These are phyloP conservation scores for Setipinna tenuifilis DNA, from an alignment of 2,797 vertebrate species.

Conservation along the genomic window DNA sequence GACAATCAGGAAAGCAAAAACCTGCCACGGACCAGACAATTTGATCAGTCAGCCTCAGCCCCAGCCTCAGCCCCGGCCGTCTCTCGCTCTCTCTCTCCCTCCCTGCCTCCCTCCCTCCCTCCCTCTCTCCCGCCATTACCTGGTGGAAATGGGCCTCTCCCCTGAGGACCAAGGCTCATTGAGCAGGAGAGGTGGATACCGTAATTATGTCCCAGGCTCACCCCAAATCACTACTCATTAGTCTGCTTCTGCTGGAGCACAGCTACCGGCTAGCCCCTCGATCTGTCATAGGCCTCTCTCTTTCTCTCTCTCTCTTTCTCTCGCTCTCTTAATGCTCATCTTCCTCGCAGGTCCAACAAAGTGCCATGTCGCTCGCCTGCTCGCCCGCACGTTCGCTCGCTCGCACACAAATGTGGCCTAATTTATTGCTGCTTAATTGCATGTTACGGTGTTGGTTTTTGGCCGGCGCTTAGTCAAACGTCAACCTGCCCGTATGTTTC, in stretches of 20 bases:
- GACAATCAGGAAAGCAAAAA: constrained; percentile 71
- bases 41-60: constrained; percentile 67
- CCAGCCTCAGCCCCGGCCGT: constrained; percentile 11
- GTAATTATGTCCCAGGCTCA: constrained; percentile 79
- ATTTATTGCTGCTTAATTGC: constrained; percentile 69
- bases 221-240: constrained; percentile 79
- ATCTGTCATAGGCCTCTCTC: constrained; percentile 61
- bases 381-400: no score
- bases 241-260: constrained; percentile 63
- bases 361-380: constrained; percentile 50
- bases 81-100: constrained; percentile 38
- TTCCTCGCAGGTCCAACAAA: constrained; percentile 44
- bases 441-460: constrained; percentile 66
- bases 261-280: constrained; percentile 56
- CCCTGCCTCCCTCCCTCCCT: no score
- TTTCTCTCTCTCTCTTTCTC: no score
- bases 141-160: constrained; percentile 74
- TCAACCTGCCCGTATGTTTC: constrained; percentile 51
- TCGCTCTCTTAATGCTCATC: constrained; percentile 45
- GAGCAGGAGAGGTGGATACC: constrained; percentile 76
- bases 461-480: constrained; percentile 61
- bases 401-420: constrained; percentile 59
- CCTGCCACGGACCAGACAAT: constrained; percentile 70
- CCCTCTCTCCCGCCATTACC: constrained; percentile 67
- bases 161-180: constrained; percentile 75